Conservation (phyloP, 2,113 vertebrate species). For the Pollimyrus isidori region DNA sequence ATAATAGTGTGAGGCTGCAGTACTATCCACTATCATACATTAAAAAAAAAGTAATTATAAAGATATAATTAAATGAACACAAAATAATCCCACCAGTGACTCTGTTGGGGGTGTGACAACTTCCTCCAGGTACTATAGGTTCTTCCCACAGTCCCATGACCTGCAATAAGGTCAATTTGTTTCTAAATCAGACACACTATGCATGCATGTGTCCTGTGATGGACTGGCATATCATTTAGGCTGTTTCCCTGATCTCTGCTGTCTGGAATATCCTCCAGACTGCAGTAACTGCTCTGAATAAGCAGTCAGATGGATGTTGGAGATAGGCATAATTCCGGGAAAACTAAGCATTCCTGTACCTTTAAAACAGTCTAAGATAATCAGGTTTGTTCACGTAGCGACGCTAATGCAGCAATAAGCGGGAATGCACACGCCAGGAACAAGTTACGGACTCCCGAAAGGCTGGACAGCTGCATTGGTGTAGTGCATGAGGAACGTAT, state of each 20-base stretch:
- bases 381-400: not conserved
- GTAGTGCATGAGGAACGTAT: conserved; percentile 21
- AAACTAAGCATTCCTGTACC: not conserved
- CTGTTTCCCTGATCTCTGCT: not conserved
- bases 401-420: not conserved
- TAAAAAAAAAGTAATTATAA: not conserved
- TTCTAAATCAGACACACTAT: not conserved
- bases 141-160: not conserved
- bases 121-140: not conserved
- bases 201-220: not conserved
- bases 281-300: not conserved
- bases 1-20: not conserved
- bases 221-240: not conserved
- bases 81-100: not conserved
- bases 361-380: not conserved
- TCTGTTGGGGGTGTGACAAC: not conserved
- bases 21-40: not conserved
- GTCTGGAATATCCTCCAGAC: not conserved
- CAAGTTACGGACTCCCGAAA: not conserved
- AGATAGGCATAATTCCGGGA: not conserved
- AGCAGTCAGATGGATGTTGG: not conserved
- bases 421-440: not conserved
- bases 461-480: not conserved
- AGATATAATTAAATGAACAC: not conserved
- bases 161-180: not conserved